Conservation (phyloP, 2,888 invertebrate species). For the Sarcophaga variegata region DNA sequence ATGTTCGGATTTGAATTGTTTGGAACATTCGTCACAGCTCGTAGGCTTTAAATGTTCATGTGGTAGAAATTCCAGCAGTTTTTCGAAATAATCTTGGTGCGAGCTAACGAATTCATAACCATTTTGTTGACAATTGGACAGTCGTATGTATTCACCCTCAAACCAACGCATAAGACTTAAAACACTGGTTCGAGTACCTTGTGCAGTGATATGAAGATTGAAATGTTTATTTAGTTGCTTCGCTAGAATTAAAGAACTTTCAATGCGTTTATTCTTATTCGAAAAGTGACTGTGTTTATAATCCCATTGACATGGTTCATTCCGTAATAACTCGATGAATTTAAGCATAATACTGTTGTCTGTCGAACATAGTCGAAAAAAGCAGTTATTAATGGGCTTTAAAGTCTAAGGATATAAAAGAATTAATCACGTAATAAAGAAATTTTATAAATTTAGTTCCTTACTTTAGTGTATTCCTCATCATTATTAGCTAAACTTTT, state of each 20-base stretch:
- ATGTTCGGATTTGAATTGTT: conserved; percentile 51
- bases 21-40: conserved; percentile 44
- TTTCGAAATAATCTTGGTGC: conserved; percentile 43
- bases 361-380: conserved; percentile 46
- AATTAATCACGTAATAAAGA: too few relatives aligned
- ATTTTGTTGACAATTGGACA: conserved; percentile 31
- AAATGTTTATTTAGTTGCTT: conserved; percentile 18
- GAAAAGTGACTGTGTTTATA: neutral
- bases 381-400: conserved; percentile 7
- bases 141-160: conserved; percentile 52
- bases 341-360: conserved; percentile 38
- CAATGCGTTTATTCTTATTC: conserved; percentile 30
- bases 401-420: neutral
- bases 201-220: conserved; percentile 31
- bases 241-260: conserved; percentile 32
- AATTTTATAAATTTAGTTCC: neutral
- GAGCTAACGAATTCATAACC: conserved; percentile 22
- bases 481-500: too few relatives aligned
- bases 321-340: conserved; percentile 52
- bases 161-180: conserved; percentile 50
- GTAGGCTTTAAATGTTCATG: conserved; percentile 44
- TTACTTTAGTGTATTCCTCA: neutral
- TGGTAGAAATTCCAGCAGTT: conserved; percentile 48
- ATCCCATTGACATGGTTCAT: conserved; percentile 54
- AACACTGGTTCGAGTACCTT: conserved; percentile 46